Percentiles rank a stretch among this genome's conserved stretches.
Evolutionary conservation across 92 coral and sea anemone species (phyloP).

Genomic region (Porites lobata): DNA sequence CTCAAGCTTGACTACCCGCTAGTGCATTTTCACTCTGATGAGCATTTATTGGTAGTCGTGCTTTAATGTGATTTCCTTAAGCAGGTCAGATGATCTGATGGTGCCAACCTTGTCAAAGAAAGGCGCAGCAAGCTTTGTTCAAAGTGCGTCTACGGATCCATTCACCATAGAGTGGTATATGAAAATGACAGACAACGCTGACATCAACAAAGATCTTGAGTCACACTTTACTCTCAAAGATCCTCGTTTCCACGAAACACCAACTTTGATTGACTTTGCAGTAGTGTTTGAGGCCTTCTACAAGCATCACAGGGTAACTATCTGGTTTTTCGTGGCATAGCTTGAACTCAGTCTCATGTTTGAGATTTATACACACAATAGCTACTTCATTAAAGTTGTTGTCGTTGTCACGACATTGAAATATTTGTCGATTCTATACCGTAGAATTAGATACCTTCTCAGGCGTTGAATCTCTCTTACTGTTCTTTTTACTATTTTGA

Average conservation of each 20-base stretch:
- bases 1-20: too few species aligned
- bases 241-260: slow-evolving; percentile 84
- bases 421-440: too few species aligned
- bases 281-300: slow-evolving; percentile 90
- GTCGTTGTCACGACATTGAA: too few species aligned
- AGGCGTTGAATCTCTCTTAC: too few species aligned
- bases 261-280: slow-evolving; percentile 89
- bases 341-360: too few species aligned
- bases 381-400: too few species aligned
- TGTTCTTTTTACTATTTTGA: too few species aligned
- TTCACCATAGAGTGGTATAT: slow-evolving; percentile 99
- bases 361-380: too few species aligned
- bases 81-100: slow-evolving; percentile 64
- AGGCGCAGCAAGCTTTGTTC: slow-evolving; percentile 91
- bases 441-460: too few species aligned
- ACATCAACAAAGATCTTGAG: slow-evolving; percentile 92
- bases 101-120: slow-evolving; percentile 82
- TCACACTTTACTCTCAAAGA: slow-evolving; percentile 92
- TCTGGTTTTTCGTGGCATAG: neutral
- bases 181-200: slow-evolving; percentile 99
- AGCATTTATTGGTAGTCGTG: neutral
- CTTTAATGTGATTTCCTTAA: slow-evolving; percentile 9
- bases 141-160: slow-evolving; percentile 97
- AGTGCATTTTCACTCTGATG: neutral
- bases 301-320: slow-evolving; percentile 88